phyloP scores from a whole-genome alignment of 2,113 vertebrate species.

The Platichthys stellatus region DNA sequence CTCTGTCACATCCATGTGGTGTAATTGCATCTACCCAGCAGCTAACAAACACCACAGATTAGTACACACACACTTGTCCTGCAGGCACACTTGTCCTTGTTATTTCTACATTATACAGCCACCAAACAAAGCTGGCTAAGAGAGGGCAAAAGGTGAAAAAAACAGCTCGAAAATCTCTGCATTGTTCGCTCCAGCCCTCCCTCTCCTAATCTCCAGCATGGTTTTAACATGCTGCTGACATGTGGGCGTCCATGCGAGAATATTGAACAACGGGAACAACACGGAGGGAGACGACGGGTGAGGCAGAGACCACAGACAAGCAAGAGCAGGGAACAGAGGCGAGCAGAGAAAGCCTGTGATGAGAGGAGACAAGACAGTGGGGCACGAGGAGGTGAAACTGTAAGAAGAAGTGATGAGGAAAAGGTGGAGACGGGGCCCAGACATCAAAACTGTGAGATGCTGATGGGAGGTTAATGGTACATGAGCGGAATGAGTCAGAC shows the following conservation, averaged over 20 bases:
- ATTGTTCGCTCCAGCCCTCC: conserved; percentile 18
- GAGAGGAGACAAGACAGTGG: conserved; percentile 16
- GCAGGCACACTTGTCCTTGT: conserved; percentile 7
- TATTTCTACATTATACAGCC: conserved; percentile 4
- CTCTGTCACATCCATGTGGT: background rate
- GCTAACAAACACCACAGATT: conserved; percentile 5
- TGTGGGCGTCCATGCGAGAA: conserved; percentile 26
- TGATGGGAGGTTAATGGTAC: conserved; percentile 31
- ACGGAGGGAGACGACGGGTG: conserved; percentile 2
- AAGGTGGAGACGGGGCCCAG: conserved; percentile 12
- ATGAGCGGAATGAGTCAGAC: conserved; percentile 34
- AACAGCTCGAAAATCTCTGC: conserved; percentile 8
- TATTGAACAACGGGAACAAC: conserved; percentile 23
- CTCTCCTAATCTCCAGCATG: conserved; percentile 10
- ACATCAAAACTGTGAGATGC: conserved; percentile 25
- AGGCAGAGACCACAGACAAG: conserved; percentile 12
- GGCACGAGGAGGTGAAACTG: conserved; percentile 27
- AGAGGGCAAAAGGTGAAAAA: conserved; percentile 40
- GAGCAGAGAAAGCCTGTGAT: conserved; percentile 24
- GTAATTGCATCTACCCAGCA: background rate
- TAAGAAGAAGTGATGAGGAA: conserved; percentile 41
- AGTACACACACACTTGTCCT: conserved; percentile 4
- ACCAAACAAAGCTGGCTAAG: conserved; percentile 34
- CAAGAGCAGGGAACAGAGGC: conserved; percentile 24
- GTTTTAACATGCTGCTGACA: conserved; percentile 18